Evolutionary conservation across 2,888 invertebrate genomes (phyloP).

Genomic region (Agonopterix heracliana): DNA sequence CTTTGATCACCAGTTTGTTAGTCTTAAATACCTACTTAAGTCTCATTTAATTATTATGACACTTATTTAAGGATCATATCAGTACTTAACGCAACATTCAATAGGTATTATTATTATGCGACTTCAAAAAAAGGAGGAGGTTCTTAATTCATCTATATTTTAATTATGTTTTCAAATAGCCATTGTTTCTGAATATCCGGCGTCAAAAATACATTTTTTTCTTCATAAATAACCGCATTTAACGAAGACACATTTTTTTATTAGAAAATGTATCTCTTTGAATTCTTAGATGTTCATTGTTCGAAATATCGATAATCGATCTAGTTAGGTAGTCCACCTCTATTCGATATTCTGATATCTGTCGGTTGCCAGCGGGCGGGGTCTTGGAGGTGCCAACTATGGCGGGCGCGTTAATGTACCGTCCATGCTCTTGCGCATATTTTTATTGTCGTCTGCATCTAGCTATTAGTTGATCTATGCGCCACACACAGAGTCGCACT

Average conservation of each 20-base stretch:
- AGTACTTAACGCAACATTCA: neutral
- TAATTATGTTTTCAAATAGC: too few species aligned
- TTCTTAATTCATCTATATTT: neutral
- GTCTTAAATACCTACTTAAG: too few species aligned
- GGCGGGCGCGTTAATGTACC: conserved; percentile 72
- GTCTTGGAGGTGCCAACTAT: conserved; percentile 67
- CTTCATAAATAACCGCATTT: too few species aligned
- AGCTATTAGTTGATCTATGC: conserved; percentile 50
- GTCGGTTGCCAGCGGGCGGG: conserved; percentile 56
- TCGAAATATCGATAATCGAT: too few species aligned
- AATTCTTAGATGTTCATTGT: too few species aligned
- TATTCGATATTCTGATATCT: too few species aligned
- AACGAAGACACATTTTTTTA: too few species aligned
- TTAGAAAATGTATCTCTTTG: too few species aligned
- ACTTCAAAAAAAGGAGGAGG: neutral
- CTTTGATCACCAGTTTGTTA: conserved; percentile 5
- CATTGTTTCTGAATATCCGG: too few species aligned
- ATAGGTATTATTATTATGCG: neutral
- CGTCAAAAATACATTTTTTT: too few species aligned
- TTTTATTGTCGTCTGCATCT: conserved; percentile 47
- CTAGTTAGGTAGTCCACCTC: too few species aligned
- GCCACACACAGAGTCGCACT: conserved; percentile 42
- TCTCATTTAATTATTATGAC: neutral
- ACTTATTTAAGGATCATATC: neutral
- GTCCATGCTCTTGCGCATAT: conserved; percentile 51